phyloP scores from a whole-genome alignment of 2,888 invertebrate species.

The Euplagia quadripunctaria region DNA sequence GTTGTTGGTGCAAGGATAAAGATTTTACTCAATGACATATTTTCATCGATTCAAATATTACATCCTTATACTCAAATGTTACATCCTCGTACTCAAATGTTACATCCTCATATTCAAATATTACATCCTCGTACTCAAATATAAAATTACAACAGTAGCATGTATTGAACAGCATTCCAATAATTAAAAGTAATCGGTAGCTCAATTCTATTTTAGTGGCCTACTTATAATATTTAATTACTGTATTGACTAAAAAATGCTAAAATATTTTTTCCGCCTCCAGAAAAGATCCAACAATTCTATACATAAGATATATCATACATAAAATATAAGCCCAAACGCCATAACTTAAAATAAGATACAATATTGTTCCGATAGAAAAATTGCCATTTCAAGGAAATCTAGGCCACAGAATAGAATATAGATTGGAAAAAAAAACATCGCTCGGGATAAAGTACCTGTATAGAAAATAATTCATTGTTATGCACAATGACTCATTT shows the following conservation, averaged over 20 bases:
- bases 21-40: no score
- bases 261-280: background rate
- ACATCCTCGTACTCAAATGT: no score
- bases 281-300: background rate
- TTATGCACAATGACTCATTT: slow-evolving; percentile 31
- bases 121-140: no score
- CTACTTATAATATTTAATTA: background rate
- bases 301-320: background rate
- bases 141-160: no score
- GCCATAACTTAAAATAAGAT: background rate
- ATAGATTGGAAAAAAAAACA: slow-evolving; percentile 15
- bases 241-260: background rate
- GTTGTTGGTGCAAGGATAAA: no score
- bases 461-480: slow-evolving; percentile 42
- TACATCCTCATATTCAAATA: no score
- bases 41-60: no score
- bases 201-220: slow-evolving; percentile 7
- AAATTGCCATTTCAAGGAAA: background rate
- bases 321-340: background rate
- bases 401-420: background rate
- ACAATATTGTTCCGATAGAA: background rate
- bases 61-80: no score
- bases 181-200: background rate
- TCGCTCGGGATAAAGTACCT: slow-evolving; percentile 48
- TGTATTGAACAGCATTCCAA: slow-evolving; percentile 2